These are phyloP conservation scores for Glyphotaelius pellucidus DNA, from an alignment of 2,888 invertebrate genomes.

Conservation along the genomic window DNA sequence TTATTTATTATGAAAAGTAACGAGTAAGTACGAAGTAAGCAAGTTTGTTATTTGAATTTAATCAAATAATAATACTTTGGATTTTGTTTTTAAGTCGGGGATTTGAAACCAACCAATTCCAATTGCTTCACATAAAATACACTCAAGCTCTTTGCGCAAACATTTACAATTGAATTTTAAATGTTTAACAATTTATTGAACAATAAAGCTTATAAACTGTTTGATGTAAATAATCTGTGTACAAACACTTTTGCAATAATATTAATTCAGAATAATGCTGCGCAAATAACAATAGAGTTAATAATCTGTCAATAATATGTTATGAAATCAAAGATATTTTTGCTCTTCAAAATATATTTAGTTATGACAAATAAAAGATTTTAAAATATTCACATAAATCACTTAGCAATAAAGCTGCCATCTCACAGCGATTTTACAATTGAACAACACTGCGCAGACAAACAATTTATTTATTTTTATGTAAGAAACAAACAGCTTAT, in stretches of 20 bases:
- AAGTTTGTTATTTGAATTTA: too few relatives aligned
- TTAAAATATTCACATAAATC: too few relatives aligned
- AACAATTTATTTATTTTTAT: too few relatives aligned
- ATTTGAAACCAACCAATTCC: not conserved
- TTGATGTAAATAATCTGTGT: not conserved
- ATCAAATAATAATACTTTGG: not conserved
- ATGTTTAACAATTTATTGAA: not conserved
- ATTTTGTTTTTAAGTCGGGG: not conserved
- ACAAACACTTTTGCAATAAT: not conserved
- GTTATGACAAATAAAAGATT: not conserved
- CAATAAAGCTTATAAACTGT: not conserved
- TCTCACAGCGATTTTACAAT: too few relatives aligned
- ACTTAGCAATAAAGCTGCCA: too few relatives aligned
- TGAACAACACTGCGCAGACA: too few relatives aligned
- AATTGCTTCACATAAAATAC: not conserved
- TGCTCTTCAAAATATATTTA: not conserved
- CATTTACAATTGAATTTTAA: not conserved
- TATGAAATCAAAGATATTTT: not conserved
- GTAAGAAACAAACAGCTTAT: too few relatives aligned
- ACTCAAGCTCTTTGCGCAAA: not conserved
- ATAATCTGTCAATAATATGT: not conserved
- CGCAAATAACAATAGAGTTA: not conserved
- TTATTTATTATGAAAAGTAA: too few relatives aligned
- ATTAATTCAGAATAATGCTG: not conserved
- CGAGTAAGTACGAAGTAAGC: too few relatives aligned